These are phyloP conservation scores for Pelmatolapia mariae DNA, from an alignment of 2,113 vertebrate species.

Conservation along the genomic window DNA sequence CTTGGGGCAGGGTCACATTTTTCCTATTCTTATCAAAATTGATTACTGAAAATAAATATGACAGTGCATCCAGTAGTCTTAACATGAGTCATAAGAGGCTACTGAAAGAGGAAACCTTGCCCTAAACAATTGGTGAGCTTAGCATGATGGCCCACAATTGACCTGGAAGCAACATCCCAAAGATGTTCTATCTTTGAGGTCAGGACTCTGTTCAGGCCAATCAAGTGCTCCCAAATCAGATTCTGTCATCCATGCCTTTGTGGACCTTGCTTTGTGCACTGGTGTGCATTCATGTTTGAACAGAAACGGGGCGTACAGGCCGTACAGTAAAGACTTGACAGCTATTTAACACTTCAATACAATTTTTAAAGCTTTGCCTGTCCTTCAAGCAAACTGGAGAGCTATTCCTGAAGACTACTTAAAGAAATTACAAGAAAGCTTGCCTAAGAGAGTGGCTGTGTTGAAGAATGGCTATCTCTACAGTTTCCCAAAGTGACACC, in stretches of 20 bases:
- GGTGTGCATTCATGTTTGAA: not conserved
- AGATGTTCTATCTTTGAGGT: not conserved
- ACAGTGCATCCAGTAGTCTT: not conserved
- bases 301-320: not conserved
- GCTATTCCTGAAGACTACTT: not conserved
- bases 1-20: not conserved
- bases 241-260: not conserved
- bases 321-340: not conserved
- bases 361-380: not conserved
- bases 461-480: not conserved
- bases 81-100: not conserved
- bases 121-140: not conserved
- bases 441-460: not conserved
- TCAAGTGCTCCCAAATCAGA: not conserved
- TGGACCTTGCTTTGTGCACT: not conserved
- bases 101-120: not conserved
- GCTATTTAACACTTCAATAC: not conserved
- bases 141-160: not conserved
- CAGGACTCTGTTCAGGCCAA: not conserved
- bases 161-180: not conserved
- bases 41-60: not conserved
- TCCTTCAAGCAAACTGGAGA: not conserved
- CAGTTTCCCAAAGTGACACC: not conserved
- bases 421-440: not conserved
- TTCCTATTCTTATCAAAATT: not conserved